Evolutionary conservation across 2,113 vertebrate species (phyloP).

Genomic region (Lasiurus borealis): DNA sequence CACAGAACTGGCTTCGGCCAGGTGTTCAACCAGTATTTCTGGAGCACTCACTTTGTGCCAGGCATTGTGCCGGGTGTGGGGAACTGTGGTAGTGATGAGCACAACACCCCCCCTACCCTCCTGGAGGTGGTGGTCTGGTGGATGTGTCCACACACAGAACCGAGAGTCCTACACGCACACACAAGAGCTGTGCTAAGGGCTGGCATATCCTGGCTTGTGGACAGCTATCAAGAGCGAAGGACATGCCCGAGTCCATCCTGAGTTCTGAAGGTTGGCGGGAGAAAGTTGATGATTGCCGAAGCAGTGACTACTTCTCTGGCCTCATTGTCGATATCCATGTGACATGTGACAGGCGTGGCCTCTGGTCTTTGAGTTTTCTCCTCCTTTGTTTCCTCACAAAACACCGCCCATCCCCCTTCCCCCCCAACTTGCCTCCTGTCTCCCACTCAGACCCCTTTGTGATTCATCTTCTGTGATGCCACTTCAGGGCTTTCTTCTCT

Average conservation of each 20-base stretch:
- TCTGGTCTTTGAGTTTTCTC: neutral
- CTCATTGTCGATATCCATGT: neutral
- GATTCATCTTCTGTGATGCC: neutral
- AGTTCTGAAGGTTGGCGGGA: neutral
- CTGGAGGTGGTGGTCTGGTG: neutral
- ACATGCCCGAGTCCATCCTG: neutral
- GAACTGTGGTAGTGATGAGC: neutral
- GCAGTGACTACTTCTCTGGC: neutral
- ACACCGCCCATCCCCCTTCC: no score
- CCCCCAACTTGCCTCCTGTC: neutral
- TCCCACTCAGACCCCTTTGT: neutral
- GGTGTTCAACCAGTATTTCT: neutral
- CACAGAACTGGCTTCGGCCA: neutral
- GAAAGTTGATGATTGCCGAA: neutral
- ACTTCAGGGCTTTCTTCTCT: slow-evolving; percentile 23
- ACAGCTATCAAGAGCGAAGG: neutral
- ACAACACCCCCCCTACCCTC: neutral
- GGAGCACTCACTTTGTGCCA: neutral
- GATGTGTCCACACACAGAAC: neutral
- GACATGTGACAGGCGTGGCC: neutral
- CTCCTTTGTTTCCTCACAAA: neutral
- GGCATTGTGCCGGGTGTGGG: neutral
- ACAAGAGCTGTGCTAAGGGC: neutral
- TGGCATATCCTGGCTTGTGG: neutral
- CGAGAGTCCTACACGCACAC: neutral